phyloP scores from a whole-genome alignment of 1,140 invertebrate species.

The Oryctes rhinoceros region DNA sequence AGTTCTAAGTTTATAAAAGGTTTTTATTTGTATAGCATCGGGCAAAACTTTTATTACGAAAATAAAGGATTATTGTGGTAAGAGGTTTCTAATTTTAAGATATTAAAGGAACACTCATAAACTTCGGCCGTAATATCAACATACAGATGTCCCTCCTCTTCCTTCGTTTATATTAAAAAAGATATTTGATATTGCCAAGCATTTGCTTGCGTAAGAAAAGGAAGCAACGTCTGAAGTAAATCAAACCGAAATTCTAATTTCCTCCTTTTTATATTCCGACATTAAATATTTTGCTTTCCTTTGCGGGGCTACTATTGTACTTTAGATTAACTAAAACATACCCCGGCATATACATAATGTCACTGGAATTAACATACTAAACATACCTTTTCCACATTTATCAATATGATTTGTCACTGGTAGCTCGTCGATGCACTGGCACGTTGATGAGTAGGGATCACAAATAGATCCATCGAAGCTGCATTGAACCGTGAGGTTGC shows the following conservation, averaged over 20 bases:
- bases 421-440: conserved; percentile 75
- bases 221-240: not conserved
- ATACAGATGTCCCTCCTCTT: no score
- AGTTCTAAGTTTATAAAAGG: no score
- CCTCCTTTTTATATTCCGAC: not conserved
- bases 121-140: no score
- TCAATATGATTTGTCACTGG: conserved; percentile 81
- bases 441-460: conserved; percentile 71
- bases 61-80: no score
- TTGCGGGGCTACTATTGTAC: not conserved
- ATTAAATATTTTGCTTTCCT: not conserved
- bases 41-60: no score
- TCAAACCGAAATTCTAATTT: conserved; percentile 27
- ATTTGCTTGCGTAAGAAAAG: not conserved
- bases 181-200: no score
- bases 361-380: not conserved
- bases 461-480: conserved; percentile 78
- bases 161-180: no score
- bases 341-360: no score
- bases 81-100: no score
- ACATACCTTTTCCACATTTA: conserved; percentile 83
- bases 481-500: conserved; percentile 73
- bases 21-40: no score
- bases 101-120: no score
- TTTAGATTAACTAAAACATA: no score